These are phyloP conservation scores for Tetramorium simillimum DNA, from an alignment of 1,140 invertebrate genomes.

Conservation along the genomic window DNA sequence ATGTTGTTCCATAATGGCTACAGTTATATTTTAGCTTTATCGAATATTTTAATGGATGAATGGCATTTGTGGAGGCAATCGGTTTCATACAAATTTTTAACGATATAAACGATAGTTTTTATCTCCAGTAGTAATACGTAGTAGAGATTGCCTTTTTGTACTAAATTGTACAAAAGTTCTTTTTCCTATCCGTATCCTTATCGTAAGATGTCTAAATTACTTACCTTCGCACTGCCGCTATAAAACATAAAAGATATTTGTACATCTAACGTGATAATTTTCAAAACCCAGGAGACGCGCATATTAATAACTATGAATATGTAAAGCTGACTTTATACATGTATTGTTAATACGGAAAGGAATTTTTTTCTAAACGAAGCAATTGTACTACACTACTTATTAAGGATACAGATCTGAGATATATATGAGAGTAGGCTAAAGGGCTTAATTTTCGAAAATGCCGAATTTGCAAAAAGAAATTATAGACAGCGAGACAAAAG, in stretches of 20 bases:
- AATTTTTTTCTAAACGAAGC: constrained; percentile 67
- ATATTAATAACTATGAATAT: constrained; percentile 59
- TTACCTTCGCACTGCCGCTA: constrained; percentile 83
- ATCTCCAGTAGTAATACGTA: constrained; percentile 54
- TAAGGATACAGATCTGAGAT: constrained; percentile 46
- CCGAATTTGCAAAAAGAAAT: constrained; percentile 1
- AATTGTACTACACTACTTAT: constrained; percentile 65
- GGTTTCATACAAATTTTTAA: constrained; percentile 81
- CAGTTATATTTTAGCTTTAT: constrained; percentile 69
- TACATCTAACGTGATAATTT: constrained; percentile 77
- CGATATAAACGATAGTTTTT: constrained; percentile 72
- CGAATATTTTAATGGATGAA: constrained; percentile 75
- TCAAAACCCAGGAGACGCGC: constrained; percentile 61
- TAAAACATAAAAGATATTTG: constrained; percentile 79
- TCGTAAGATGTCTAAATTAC: constrained; percentile 78
- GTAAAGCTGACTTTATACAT: constrained; percentile 61
- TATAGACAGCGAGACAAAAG: background rate
- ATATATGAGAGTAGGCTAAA: constrained; percentile 2
- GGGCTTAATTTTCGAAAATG: constrained; percentile 24
- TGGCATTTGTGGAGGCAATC: constrained; percentile 78
- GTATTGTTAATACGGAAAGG: constrained; percentile 53
- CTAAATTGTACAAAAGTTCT: constrained; percentile 77
- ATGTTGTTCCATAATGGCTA: constrained; percentile 57
- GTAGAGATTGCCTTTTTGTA: constrained; percentile 76
- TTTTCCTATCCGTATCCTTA: constrained; percentile 75